Conservation (phyloP, 2,888 invertebrate genomes). For the Meloe dianella region DNA sequence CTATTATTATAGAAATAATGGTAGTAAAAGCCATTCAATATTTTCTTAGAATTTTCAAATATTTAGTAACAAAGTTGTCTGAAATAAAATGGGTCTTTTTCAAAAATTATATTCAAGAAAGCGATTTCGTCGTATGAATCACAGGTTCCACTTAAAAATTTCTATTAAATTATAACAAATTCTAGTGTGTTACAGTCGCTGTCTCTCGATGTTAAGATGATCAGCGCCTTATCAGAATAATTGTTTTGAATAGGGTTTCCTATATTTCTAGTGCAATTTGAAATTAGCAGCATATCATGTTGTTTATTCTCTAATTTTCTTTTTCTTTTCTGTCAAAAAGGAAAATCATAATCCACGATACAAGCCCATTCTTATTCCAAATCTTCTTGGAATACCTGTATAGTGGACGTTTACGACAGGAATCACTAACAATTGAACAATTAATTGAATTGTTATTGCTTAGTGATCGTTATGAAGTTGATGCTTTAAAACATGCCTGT, state of each 20-base stretch:
- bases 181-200: no score
- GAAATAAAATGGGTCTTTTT: no score
- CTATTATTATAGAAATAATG: neutral
- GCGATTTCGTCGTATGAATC: no score
- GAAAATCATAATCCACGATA: conserved; percentile 71
- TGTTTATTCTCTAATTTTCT: neutral
- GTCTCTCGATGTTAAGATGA: no score
- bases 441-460: conserved; percentile 69
- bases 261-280: neutral
- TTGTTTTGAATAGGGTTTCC: no score
- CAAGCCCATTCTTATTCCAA: conserved; percentile 67
- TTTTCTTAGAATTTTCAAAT: no score
- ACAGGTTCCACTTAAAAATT: neutral
- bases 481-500: conserved; percentile 68
- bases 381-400: conserved; percentile 70
- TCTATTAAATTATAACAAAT: no score
- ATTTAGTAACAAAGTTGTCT: no score
- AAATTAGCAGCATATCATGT: no score
- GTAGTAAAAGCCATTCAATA: no score
- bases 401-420: conserved; percentile 65
- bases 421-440: conserved; percentile 60
- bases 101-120: no score
- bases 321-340: conserved; percentile 51
- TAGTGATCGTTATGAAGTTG: conserved; percentile 69
- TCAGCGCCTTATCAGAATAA: no score